These are phyloP conservation scores for Oeneis ivallda DNA, from an alignment of 2,888 invertebrate species.

Conservation along the genomic window DNA sequence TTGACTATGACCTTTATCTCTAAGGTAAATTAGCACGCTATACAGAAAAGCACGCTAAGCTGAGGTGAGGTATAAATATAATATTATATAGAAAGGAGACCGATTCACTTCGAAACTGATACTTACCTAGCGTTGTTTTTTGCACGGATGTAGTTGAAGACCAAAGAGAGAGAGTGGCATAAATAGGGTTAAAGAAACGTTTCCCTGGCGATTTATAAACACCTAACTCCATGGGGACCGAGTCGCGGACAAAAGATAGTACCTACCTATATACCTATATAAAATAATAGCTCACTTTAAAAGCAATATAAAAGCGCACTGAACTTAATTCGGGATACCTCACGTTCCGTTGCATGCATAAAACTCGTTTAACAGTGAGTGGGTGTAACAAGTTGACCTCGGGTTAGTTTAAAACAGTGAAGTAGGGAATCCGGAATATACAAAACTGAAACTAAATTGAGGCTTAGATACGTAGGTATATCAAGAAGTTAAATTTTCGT, in stretches of 20 bases:
- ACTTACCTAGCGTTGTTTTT: too few species aligned
- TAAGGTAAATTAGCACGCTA: not conserved
- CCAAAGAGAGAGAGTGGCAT: too few species aligned
- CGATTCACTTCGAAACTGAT: too few species aligned
- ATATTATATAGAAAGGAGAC: too few species aligned
- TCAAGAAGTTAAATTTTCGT: not conserved
- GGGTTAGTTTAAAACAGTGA: constrained; percentile 52
- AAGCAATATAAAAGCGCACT: constrained; percentile 51
- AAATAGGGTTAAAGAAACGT: too few species aligned
- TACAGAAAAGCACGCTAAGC: not conserved
- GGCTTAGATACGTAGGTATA: not conserved
- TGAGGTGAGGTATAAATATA: not conserved
- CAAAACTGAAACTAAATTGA: not conserved
- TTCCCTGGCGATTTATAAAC: too few species aligned
- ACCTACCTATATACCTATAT: too few species aligned
- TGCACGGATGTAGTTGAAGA: too few species aligned
- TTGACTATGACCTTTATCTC: not conserved
- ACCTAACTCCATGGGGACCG: too few species aligned
- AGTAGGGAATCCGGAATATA: constrained; percentile 34
- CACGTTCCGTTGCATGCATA: constrained; percentile 61
- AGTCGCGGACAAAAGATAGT: too few species aligned
- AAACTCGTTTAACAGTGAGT: constrained; percentile 54
- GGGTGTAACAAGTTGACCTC: constrained; percentile 71
- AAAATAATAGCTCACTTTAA: too few species aligned
- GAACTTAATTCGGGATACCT: constrained; percentile 53